These are phyloP conservation scores for Atrichornis clamosus DNA, from an alignment of 2,113 vertebrate species.

Conservation along the genomic window DNA sequence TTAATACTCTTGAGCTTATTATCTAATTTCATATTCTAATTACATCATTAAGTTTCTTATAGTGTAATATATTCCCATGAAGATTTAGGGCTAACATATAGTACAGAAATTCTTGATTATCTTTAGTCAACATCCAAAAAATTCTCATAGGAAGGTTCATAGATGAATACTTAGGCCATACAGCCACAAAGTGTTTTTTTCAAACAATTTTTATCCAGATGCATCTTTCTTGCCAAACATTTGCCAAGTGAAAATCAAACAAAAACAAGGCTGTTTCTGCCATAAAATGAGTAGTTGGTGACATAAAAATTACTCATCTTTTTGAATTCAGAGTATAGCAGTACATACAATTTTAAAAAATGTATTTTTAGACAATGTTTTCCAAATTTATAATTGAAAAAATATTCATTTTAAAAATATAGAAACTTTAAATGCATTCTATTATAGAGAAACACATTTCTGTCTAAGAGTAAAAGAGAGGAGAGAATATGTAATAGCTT, in stretches of 20 bases:
- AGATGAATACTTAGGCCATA: background rate
- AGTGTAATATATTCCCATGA: background rate
- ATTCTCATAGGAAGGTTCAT: background rate
- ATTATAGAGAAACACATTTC: background rate
- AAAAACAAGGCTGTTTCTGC: background rate
- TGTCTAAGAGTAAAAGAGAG: background rate
- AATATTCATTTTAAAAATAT: background rate
- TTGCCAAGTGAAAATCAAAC: background rate
- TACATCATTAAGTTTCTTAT: background rate
- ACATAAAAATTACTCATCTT: background rate
- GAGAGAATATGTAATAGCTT: background rate
- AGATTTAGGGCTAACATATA: background rate
- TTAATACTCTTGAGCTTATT: background rate
- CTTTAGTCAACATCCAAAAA: background rate
- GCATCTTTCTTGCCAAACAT: background rate
- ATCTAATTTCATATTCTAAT: conserved; percentile 5
- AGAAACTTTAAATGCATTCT: background rate
- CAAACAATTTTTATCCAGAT: background rate
- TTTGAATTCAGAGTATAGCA: background rate
- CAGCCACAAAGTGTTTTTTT: background rate
- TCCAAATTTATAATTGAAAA: background rate
- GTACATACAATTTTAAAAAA: background rate
- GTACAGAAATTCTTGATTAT: background rate
- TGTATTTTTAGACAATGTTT: background rate
- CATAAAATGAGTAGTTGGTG: background rate